Conservation (phyloP, 2,888 invertebrate species). For the Chalcosyrphus nemorum region DNA sequence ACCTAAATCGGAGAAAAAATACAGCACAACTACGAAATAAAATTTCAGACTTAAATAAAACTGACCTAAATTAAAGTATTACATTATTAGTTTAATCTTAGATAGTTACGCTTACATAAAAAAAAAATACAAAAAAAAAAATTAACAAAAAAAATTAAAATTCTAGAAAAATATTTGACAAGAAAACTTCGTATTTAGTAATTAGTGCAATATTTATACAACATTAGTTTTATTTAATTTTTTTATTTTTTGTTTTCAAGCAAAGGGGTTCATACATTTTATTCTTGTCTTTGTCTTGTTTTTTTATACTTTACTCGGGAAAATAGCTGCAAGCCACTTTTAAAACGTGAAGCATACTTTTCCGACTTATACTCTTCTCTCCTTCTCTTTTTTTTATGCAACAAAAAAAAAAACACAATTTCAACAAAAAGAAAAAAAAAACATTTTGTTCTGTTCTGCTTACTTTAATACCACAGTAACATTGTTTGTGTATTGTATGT, state of each 20-base stretch:
- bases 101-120: conserved; percentile 65
- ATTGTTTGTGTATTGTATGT: conserved; percentile 34
- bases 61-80: conserved; percentile 66
- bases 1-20: conserved; percentile 6
- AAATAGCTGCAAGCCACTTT: conserved; percentile 22
- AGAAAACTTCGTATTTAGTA: conserved; percentile 61
- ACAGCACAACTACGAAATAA: conserved; percentile 49
- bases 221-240: background rate
- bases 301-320: background rate
- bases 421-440: too few species aligned
- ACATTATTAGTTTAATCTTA: conserved; percentile 68
- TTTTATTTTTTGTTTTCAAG: conserved; percentile 15
- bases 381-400: background rate
- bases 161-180: conserved; percentile 67
- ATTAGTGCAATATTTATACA: conserved; percentile 69
- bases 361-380: background rate
- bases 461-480: conserved; percentile 13
- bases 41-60: conserved; percentile 48
- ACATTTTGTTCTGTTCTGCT: conserved; percentile 30
- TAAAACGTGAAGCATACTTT: conserved; percentile 50
- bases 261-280: conserved; percentile 38
- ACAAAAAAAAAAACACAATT: background rate
- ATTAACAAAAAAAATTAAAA: conserved; percentile 24
- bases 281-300: background rate
- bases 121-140: conserved; percentile 30